Conservation (phyloP, 2,888 invertebrate species). For the Sinelater perroti region DNA sequence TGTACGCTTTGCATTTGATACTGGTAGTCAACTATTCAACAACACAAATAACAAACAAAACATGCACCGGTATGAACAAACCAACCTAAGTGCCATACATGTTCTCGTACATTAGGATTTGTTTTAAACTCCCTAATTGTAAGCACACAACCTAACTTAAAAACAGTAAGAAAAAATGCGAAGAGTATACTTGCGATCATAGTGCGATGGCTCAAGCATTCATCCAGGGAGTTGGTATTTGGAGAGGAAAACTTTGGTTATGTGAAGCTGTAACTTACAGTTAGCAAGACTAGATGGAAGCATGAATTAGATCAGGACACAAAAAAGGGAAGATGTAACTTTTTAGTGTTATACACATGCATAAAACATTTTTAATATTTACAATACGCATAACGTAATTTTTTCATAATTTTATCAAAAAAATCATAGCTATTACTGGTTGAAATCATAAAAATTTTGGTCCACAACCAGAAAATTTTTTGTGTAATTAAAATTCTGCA, state of each 20-base stretch:
- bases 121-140: slow-evolving; percentile 22
- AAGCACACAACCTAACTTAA: slow-evolving; percentile 28
- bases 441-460: neutral
- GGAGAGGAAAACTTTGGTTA: slow-evolving; percentile 33
- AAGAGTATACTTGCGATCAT: slow-evolving; percentile 54
- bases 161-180: slow-evolving; percentile 39
- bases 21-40: slow-evolving; percentile 43
- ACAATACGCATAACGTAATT: slow-evolving; percentile 3
- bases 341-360: slow-evolving; percentile 35
- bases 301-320: slow-evolving; percentile 11
- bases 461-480: neutral
- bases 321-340: slow-evolving; percentile 8
- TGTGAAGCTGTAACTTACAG: slow-evolving; percentile 32
- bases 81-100: slow-evolving; percentile 32
- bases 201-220: slow-evolving; percentile 50
- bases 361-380: slow-evolving; percentile 11
- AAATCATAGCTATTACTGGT: slow-evolving; percentile 8
- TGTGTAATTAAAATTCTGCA: neutral
- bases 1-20: slow-evolving; percentile 44
- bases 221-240: slow-evolving; percentile 24
- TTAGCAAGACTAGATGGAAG: slow-evolving; percentile 34
- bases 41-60: slow-evolving; percentile 56
- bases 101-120: slow-evolving; percentile 9
- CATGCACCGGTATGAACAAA: slow-evolving; percentile 38
- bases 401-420: slow-evolving; percentile 11